phyloP scores from a whole-genome alignment of 2,797 vertebrate genomes.

The Arrhamphus sclerolepis region DNA sequence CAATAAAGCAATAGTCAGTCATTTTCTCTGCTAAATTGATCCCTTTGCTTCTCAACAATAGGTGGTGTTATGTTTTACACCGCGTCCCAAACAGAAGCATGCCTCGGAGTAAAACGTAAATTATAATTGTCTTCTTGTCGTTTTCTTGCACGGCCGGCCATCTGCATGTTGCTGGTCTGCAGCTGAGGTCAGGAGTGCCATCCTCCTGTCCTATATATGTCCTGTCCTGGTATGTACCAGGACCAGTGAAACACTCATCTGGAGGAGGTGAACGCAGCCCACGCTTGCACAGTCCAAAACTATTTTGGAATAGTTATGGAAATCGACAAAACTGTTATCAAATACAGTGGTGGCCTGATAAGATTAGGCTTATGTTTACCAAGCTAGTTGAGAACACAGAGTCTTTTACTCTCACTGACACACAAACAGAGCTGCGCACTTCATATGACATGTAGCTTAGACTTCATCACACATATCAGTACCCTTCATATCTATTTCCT shows the following conservation, averaged over 20 bases:
- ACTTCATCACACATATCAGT: not conserved
- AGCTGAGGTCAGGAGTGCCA: conserved; percentile 53
- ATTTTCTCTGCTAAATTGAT: conserved; percentile 80
- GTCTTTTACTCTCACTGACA: conserved; percentile 1
- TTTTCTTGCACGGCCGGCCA: conserved; percentile 51
- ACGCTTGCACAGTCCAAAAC: conserved; percentile 49
- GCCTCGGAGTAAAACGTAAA: conserved; percentile 46
- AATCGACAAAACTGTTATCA: conserved; percentile 48
- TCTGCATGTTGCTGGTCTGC: conserved; percentile 70
- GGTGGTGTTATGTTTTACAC: conserved; percentile 54
- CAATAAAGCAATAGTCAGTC: conserved; percentile 79
- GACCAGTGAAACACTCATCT: conserved; percentile 58
- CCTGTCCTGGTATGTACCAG: conserved; percentile 34
- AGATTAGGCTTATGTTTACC: conserved; percentile 56
- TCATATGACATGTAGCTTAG: no score
- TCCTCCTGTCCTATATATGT: conserved; percentile 30
- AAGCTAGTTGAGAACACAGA: conserved; percentile 21
- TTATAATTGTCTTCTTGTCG: conserved; percentile 59
- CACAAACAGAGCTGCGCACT: not conserved
- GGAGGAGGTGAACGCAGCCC: conserved; percentile 29
- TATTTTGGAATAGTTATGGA: conserved; percentile 51
- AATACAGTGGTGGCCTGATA: conserved; percentile 51
- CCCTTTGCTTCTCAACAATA: conserved; percentile 67
- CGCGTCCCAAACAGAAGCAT: conserved; percentile 48
- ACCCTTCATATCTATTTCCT: not conserved